Evolutionary conservation across 1,140 invertebrate species (phyloP).

Genomic region (Asobara japonica): DNA sequence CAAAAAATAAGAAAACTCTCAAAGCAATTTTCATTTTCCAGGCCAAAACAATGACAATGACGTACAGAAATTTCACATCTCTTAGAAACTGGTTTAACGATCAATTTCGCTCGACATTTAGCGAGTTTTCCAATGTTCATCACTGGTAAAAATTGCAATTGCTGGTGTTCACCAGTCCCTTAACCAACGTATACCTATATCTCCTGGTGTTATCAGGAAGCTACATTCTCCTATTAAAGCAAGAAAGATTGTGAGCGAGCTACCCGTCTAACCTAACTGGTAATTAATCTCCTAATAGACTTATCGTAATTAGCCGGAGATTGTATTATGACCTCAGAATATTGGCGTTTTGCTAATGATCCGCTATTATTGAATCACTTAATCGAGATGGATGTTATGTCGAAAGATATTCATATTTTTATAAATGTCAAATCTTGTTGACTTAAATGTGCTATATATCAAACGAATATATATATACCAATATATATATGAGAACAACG

Average conservation of each 20-base stretch:
- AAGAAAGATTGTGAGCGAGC: constrained; percentile 33
- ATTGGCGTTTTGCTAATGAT: constrained; percentile 44
- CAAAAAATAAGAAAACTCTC: too few species aligned
- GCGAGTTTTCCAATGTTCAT: not conserved
- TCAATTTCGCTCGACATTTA: not conserved
- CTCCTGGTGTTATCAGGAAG: not conserved
- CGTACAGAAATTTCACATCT: too few species aligned
- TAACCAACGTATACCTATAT: too few species aligned
- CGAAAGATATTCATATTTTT: not conserved
- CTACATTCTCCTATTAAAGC: not conserved
- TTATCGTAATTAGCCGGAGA: constrained; percentile 51
- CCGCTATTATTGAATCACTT: constrained; percentile 23
- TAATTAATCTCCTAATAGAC: constrained; percentile 52
- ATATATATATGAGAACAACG: too few species aligned
- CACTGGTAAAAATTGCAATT: not conserved
- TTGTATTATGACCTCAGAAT: constrained; percentile 49
- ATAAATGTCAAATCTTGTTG: too few species aligned
- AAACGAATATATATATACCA: too few species aligned
- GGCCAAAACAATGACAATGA: too few species aligned
- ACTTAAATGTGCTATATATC: too few species aligned
- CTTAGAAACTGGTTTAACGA: too few species aligned
- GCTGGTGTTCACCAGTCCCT: too few species aligned
- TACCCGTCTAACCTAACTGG: constrained; percentile 20
- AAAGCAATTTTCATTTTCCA: too few species aligned
- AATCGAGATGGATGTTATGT: not conserved